Evolutionary conservation across 2,113 vertebrate species (phyloP), one percentile per base, ranked within the genome.

Genomic region (rabbit (Oryctolagus cuniculus)): DNA sequence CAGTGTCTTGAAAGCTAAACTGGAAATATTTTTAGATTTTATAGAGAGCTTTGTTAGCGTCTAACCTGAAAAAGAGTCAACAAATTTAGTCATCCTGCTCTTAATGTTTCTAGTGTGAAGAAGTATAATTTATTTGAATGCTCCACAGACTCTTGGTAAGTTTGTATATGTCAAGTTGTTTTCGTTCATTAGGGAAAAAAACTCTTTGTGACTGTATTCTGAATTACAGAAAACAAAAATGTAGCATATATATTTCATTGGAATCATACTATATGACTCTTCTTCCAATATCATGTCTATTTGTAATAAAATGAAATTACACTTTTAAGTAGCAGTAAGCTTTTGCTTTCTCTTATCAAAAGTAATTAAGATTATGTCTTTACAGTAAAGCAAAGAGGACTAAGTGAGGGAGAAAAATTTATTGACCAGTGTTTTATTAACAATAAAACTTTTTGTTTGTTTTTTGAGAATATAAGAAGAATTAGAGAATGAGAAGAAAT

Each of bases 391-490:
- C 6, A 75, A 12, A 29, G 67, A 91, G 11, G 29, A 25, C 34
- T 67, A 53, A 82, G 38, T 81, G 55, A 86, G 31, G 89, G 0
- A 83, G n/a, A 12, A 79, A 90, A 87, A 74, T 49, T 69, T 96
- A 70, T 83, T 31, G 17, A 74, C 10, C 15, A 51, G 2, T 34
- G 63, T 44, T 97, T 95, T 87, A 84, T 94, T 85, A 85, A 75
- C 25, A 92, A 87, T 85, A 82, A 73, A 64, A 58, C 12, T 91
- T 88, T 51, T 73, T 64, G 17, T 91, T 44, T 58, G 11, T 63
- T 95, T 93, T 85, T 82, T 21, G 31, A 78, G 19, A 15, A 66
- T 21, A 34, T 55, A 78, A 55, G 78, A 9, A 31, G 22, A 72
- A 24, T 88, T 58, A 73, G 15, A 78, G 13, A 12, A 87, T 66